These are phyloP conservation scores for Falco concolor DNA, from an alignment of 2,797 vertebrate species.

Conservation along the genomic window DNA sequence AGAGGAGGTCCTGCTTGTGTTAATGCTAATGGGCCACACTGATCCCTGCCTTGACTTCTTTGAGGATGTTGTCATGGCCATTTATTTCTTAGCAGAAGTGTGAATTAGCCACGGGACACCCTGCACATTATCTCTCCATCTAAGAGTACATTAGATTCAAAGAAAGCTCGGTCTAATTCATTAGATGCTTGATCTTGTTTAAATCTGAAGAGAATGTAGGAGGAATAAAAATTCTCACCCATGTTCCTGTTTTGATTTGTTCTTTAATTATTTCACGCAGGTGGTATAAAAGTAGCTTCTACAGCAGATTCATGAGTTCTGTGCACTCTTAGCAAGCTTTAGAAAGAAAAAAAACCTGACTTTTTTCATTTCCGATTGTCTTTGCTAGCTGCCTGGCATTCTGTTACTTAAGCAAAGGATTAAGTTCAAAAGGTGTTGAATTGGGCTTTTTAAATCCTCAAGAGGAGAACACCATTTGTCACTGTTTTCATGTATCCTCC, in stretches of 20 bases:
- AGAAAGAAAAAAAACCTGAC: accelerated
- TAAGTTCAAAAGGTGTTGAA: neutral
- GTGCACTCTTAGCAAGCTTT: neutral
- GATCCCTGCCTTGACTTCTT: neutral
- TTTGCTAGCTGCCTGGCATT: neutral
- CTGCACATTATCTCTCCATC: neutral
- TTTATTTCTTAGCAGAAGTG: neutral
- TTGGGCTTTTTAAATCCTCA: neutral
- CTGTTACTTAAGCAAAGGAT: neutral
- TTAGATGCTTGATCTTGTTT: neutral
- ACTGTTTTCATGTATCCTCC: neutral
- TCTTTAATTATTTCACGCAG: neutral
- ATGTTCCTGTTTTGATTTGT: neutral
- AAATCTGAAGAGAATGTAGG: neutral
- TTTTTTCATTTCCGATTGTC: neutral
- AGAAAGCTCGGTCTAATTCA: neutral
- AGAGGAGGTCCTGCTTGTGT: neutral
- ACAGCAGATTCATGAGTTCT: neutral
- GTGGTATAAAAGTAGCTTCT: neutral
- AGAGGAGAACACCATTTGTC: neutral
- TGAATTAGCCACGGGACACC: neutral
- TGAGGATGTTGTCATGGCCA: neutral
- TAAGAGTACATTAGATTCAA: neutral
- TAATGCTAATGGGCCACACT: neutral
- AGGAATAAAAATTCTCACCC: neutral